Evolutionary conservation across 2,797 vertebrate genomes (phyloP).

Genomic region (Melanotaenia pygmaea): DNA sequence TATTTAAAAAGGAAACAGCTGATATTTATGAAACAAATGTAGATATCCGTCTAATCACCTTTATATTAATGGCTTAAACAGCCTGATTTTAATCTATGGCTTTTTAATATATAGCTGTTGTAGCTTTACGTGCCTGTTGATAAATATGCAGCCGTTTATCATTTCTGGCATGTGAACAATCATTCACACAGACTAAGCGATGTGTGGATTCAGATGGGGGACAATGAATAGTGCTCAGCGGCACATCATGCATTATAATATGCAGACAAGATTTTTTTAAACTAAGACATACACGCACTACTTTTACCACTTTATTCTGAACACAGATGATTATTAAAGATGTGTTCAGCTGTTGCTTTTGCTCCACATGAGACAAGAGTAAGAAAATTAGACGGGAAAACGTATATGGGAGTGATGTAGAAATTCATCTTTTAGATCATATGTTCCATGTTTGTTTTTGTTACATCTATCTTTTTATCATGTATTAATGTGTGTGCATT

Average conservation of each 20-base stretch:
- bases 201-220: slow-evolving; percentile 26
- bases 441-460: slow-evolving; percentile 6
- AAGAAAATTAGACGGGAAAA: slow-evolving; percentile 11
- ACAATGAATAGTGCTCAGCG: not conserved
- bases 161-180: slow-evolving; percentile 30
- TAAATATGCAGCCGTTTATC: slow-evolving; percentile 53
- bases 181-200: not conserved
- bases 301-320: not conserved
- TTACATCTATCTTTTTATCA: slow-evolving; percentile 3
- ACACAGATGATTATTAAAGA: slow-evolving; percentile 20
- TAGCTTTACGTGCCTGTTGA: slow-evolving; percentile 31
- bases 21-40: no score
- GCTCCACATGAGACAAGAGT: slow-evolving; percentile 1
- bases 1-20: no score
- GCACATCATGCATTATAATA: no score
- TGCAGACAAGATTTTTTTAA: no score
- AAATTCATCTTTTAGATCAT: slow-evolving; percentile 12
- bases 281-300: not conserved
- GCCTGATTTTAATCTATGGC: slow-evolving; percentile 37
- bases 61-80: no score
- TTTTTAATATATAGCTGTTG: slow-evolving; percentile 27
- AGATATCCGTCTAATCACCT: no score
- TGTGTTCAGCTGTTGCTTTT: slow-evolving; percentile 8
- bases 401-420: not conserved
- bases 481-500: no score